Evolutionary conservation across 1,140 invertebrate genomes (phyloP).

Genomic region (Drosophila orena): DNA sequence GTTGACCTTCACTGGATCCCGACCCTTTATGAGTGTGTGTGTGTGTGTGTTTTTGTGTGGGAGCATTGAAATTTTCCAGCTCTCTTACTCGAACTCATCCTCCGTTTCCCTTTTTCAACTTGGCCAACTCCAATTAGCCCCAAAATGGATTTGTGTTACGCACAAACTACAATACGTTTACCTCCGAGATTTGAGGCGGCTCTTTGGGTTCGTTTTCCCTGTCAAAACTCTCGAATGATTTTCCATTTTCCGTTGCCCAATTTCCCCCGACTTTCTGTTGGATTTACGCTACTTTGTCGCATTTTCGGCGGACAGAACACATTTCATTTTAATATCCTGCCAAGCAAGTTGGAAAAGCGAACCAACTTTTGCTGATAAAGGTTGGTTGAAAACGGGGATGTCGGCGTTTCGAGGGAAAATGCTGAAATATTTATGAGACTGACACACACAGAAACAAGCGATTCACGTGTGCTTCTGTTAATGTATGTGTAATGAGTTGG

Average conservation of each 20-base stretch:
- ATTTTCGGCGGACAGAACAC: conserved; percentile 66
- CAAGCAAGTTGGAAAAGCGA: conserved; percentile 25
- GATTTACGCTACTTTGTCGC: conserved; percentile 57
- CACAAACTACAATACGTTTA: conserved; percentile 66
- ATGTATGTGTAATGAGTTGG: conserved; percentile 65
- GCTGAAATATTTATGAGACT: conserved; percentile 73
- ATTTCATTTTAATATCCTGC: conserved; percentile 78
- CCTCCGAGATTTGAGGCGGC: conserved; percentile 55
- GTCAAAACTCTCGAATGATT: conserved; percentile 16
- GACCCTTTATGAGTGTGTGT: conserved; percentile 17
- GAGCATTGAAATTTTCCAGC: conserved; percentile 56
- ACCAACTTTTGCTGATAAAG: conserved; percentile 36
- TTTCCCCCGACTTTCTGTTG: conserved; percentile 40
- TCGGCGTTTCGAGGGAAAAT: conserved; percentile 37
- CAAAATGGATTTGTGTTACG: conserved; percentile 78
- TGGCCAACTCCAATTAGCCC: conserved; percentile 74
- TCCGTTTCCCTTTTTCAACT: conserved; percentile 29
- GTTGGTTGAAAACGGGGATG: not conserved
- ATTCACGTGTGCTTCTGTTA: conserved; percentile 36
- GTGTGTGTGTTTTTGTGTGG: not conserved
- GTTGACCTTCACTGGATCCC: conserved; percentile 55
- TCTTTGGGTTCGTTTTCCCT: conserved; percentile 14
- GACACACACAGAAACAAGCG: conserved; percentile 11
- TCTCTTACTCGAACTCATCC: conserved; percentile 5
- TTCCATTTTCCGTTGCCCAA: conserved; percentile 32